A percentile compares a stretch with the other conserved stretches of the same genome.
These are phyloP conservation scores for Diploptera punctata DNA, from an alignment of 2,888 invertebrate species.

Conservation along the genomic window DNA sequence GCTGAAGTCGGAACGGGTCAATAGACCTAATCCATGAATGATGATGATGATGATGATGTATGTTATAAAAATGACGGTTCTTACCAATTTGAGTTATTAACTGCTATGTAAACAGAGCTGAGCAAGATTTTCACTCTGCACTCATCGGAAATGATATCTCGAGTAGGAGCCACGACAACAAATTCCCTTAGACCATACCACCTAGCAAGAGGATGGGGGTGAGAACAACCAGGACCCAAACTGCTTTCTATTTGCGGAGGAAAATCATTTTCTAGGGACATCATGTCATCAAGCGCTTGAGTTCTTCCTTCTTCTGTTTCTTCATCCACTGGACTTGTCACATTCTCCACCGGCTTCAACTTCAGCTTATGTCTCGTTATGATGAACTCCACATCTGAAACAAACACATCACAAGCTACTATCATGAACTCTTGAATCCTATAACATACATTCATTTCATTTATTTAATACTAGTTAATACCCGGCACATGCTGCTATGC, in stretches of 20 bases:
- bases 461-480: no score
- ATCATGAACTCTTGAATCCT: no score
- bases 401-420: no score
- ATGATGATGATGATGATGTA: no score
- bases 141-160: constrained; percentile 64
- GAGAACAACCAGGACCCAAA: constrained; percentile 56
- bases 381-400: constrained; percentile 52
- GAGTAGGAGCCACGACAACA: constrained; percentile 73
- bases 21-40: no score
- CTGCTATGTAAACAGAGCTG: constrained; percentile 83
- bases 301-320: constrained; percentile 48
- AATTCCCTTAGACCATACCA: constrained; percentile 88
- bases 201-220: constrained; percentile 65
- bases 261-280: constrained; percentile 69
- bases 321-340: constrained; percentile 46
- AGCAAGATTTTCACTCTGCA: constrained; percentile 77
- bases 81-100: constrained; percentile 79
- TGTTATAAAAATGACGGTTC: no score
- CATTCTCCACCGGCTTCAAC: constrained; percentile 45
- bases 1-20: no score
- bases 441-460: no score
- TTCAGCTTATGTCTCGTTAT: constrained; percentile 53
- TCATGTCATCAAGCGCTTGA: constrained; percentile 62
- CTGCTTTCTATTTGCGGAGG: constrained; percentile 49
- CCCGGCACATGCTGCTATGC: no score